These are phyloP conservation scores for Steromphala cineraria DNA, from an alignment of 2,888 invertebrate species.

Conservation along the genomic window DNA sequence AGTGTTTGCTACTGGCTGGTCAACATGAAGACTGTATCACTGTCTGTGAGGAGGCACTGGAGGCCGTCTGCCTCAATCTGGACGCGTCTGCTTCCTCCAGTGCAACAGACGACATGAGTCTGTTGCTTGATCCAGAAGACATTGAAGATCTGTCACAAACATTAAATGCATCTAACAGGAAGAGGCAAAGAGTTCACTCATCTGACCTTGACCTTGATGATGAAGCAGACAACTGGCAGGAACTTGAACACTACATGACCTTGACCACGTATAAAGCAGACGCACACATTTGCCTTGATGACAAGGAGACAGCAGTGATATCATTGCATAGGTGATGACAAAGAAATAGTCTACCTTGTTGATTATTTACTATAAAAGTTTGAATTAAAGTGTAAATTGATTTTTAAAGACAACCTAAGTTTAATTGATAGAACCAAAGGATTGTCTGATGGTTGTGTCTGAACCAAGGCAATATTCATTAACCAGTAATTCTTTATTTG, in stretches of 20 bases:
- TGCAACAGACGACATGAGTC: neutral
- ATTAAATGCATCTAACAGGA: neutral
- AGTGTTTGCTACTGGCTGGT: conserved; percentile 34
- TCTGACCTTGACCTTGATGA: neutral
- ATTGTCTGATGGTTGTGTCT: neutral
- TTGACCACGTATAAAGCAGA: conserved; percentile 45
- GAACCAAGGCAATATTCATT: neutral
- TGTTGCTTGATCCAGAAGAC: neutral
- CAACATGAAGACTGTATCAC: conserved; percentile 42
- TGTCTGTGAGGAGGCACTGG: conserved; percentile 42
- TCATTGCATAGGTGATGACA: neutral
- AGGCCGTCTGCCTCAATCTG: neutral
- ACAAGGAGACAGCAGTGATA: conserved; percentile 35
- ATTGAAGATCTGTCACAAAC: neutral
- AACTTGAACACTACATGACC: conserved; percentile 18
- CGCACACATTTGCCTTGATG: conserved; percentile 40
- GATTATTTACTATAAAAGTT: too few relatives aligned
- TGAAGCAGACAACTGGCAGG: neutral
- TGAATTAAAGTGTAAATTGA: too few relatives aligned
- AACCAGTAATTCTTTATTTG: neutral
- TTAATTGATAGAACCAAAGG: too few relatives aligned
- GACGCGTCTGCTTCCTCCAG: neutral
- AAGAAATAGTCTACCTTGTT: too few relatives aligned
- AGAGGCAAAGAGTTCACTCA: conserved; percentile 4
- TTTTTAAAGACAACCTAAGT: too few relatives aligned